These are phyloP conservation scores for Labeo catla DNA, from an alignment of 2,113 vertebrate genomes.

Conservation along the genomic window DNA sequence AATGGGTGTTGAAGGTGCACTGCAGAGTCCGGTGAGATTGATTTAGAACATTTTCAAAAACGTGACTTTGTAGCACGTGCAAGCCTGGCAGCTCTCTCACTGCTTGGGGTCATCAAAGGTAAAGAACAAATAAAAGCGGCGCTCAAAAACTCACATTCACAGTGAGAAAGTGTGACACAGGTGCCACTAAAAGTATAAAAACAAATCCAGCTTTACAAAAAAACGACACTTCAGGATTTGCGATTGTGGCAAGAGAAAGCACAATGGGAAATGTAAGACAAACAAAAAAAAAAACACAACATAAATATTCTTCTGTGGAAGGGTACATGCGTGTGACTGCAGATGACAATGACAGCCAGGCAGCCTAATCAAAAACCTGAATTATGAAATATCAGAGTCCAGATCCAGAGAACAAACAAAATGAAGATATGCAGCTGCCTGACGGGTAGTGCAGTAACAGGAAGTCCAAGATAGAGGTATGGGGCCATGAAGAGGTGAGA, in stretches of 20 bases:
- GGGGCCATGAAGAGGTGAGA: constrained; percentile 36
- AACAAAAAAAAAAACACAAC: constrained; percentile 62
- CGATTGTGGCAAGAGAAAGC: constrained; percentile 46
- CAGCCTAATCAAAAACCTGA: constrained; percentile 39
- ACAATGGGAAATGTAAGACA: constrained; percentile 59
- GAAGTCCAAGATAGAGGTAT: constrained; percentile 58
- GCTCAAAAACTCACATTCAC: constrained; percentile 13
- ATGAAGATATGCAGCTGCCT: constrained; percentile 62
- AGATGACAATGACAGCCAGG: constrained; percentile 24
- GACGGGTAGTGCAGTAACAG: constrained; percentile 57
- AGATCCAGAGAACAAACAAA: constrained; percentile 38
- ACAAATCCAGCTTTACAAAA: constrained; percentile 33
- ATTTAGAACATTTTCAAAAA: not conserved
- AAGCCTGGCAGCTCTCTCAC: constrained; percentile 1
- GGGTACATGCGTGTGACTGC: constrained; percentile 30
- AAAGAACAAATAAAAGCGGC: not conserved
- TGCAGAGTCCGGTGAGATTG: not conserved
- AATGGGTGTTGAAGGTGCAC: not conserved
- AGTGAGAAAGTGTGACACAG: not conserved
- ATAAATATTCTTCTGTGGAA: constrained; percentile 70
- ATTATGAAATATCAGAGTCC: constrained; percentile 15
- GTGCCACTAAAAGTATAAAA: constrained; percentile 29
- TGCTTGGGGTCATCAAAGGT: constrained; percentile 4
- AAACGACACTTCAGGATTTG: constrained; percentile 5
- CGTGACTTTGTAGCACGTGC: not conserved